Evolutionary conservation across 2,888 invertebrate genomes (phyloP), one percentile per base, ranked within the genome.

Genomic region (Ichneumoninae sp.): DNA sequence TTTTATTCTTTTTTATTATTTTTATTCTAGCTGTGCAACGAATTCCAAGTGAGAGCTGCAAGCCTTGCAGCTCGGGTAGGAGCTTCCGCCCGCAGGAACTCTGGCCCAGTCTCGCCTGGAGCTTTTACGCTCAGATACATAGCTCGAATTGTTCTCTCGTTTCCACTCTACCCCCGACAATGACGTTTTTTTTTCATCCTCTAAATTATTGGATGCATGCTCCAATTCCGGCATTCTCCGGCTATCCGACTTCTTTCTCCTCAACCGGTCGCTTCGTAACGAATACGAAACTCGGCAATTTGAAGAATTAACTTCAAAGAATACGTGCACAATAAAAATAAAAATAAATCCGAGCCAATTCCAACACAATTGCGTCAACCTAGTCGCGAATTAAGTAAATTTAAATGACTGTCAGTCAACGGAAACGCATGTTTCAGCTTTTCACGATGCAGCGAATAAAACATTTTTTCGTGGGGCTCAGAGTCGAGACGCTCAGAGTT

Each of bases 111-210:
- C 47, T 60, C 30, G 60, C 62, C 60, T 5, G 33, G 52, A 78
- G 69, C 36, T 71, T 71, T 33, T 30, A 50, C 50, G 62, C 36
- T 71, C 65, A 54, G 71, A 80, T 66, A 66, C 72, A 72, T 72
- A 80, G 54, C 71, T 54, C 22, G 80, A 80, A 80, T 80, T 80
- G 54, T 80, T 72, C 66, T 44, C 65, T 70, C 54, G 60, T 36
- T 79, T 71, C 44, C 60, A 22, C 40, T 22, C 71, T 65, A 0
- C 47, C 33, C 50, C 52, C 60, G 50, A 62, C 70, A 70, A 69
- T 62, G 78, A 78, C 69, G 57, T 33, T n/a, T 60, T 65, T 71
- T 71, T 66, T 72, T 66, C 50, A 44, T 72, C 54, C 54, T 72
- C 30, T 72, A 80, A 80, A 80, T 72, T 80, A 80, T 80, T 57